These are phyloP conservation scores for Rallus crepitans DNA, from an alignment of 2,797 vertebrate genomes.

Conservation along the genomic window DNA sequence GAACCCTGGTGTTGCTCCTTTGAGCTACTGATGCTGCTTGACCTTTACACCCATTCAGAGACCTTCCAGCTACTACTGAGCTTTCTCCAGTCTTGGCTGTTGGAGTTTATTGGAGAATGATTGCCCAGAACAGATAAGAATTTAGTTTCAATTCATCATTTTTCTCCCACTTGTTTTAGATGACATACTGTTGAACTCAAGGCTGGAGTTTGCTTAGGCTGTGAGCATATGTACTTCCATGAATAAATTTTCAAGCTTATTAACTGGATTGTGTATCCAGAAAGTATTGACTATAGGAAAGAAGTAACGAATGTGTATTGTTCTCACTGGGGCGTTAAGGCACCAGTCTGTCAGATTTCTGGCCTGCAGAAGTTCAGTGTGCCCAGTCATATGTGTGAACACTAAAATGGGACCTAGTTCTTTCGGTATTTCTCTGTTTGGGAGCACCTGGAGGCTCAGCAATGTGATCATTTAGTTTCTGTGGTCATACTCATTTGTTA, in stretches of 20 bases:
- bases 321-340: not conserved
- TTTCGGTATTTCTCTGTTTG: not conserved
- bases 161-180: not conserved
- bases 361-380: not conserved
- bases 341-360: not conserved
- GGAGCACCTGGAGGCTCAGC: not conserved
- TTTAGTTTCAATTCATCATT: not conserved
- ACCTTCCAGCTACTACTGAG: not conserved
- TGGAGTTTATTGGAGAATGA: not conserved
- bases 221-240: not conserved
- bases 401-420: not conserved
- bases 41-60: not conserved
- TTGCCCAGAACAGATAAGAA: not conserved
- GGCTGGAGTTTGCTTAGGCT: not conserved
- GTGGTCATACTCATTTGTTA: not conserved
- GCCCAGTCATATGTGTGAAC: not conserved
- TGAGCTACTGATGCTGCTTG: not conserved
- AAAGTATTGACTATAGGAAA: not conserved
- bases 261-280: not conserved
- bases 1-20: not conserved
- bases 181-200: not conserved
- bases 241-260: not conserved
- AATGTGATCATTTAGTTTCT: not conserved
- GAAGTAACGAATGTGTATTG: not conserved
- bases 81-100: not conserved